Percentiles rank a stretch among this genome's conserved stretches.
These are phyloP conservation scores for Microcaecilia unicolor DNA, from an alignment of 2,797 vertebrate genomes.

Conservation along the genomic window DNA sequence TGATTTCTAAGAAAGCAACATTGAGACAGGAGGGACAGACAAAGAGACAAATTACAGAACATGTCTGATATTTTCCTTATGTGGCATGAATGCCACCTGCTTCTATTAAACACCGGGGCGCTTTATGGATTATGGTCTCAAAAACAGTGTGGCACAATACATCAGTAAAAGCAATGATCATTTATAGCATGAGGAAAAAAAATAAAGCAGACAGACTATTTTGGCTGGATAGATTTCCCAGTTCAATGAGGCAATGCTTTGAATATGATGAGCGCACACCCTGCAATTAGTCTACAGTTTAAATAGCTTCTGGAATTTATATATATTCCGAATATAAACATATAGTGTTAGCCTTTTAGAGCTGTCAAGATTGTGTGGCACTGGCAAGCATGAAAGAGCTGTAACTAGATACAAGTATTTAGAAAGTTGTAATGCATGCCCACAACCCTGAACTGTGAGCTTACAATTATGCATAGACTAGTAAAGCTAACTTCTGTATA, in stretches of 20 bases:
- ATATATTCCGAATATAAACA: too few species aligned
- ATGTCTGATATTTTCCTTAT: neutral
- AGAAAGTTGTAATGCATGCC: too few species aligned
- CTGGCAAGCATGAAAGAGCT: too few species aligned
- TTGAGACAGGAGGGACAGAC: neutral
- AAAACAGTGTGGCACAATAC: neutral
- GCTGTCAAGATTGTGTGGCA: too few species aligned
- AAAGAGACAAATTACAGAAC: neutral
- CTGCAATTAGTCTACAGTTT: constrained; percentile 8
- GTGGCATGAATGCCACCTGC: constrained; percentile 24
- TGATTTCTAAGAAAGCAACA: constrained; percentile 8
- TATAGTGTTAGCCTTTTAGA: too few species aligned
- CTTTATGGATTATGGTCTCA: constrained; percentile 2
- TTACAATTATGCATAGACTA: too few species aligned
- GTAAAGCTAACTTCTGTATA: too few species aligned
- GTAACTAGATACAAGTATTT: too few species aligned
- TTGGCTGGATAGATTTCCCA: neutral
- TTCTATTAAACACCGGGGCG: constrained; percentile 31
- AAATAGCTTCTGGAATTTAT: too few species aligned
- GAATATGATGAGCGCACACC: constrained; percentile 9
- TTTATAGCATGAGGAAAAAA: constrained; percentile 4
- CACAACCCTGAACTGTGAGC: too few species aligned
- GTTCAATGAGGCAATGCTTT: neutral
- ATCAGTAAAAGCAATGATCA: neutral
- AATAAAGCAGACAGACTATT: neutral